These are phyloP conservation scores for Leptopilina drosophilae DNA, from an alignment of 2,888 invertebrate genomes.

Conservation along the genomic window DNA sequence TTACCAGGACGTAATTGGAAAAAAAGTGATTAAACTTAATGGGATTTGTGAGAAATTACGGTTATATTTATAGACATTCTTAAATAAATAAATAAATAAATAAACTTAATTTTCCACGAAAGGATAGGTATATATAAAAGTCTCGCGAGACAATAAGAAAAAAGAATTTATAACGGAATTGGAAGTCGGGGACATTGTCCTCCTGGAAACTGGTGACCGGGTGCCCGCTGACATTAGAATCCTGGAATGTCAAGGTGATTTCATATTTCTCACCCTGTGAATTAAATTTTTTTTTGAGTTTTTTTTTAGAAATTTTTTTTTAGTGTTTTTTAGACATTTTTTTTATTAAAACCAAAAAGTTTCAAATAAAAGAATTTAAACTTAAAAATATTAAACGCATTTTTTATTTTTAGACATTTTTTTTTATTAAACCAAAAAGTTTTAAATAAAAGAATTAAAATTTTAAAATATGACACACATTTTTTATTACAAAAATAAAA, in stretches of 20 bases:
- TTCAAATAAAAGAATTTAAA: too few relatives aligned
- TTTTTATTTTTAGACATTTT: too few relatives aligned
- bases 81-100: neutral
- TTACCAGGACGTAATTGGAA: too few relatives aligned
- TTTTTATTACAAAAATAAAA: too few relatives aligned
- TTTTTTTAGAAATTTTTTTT: too few relatives aligned
- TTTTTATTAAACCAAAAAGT: too few relatives aligned
- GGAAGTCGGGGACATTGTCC: conserved; percentile 89
- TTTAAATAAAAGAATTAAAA: too few relatives aligned
- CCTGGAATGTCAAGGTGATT: conserved; percentile 80
- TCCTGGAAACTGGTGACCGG: conserved; percentile 88
- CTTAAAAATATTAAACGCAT: too few relatives aligned
- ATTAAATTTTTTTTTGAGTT: neutral
- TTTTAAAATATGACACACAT: too few relatives aligned
- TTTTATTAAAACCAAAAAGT: too few relatives aligned
- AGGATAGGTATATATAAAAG: conserved; percentile 76
- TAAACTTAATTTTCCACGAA: conserved; percentile 66
- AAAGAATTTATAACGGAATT: conserved; percentile 82
- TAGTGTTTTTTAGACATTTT: too few relatives aligned
- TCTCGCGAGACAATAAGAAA: conserved; percentile 82
- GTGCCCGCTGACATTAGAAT: conserved; percentile 92
- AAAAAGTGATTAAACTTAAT: neutral
- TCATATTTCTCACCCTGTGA: conserved; percentile 50
- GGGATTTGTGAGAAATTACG: neutral
- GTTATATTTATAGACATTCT: neutral